Percentiles rank a stretch among this genome's conserved stretches.
Evolutionary conservation across 2,797 vertebrate genomes (phyloP).

Genomic region (Otolemur crassicaudatus): DNA sequence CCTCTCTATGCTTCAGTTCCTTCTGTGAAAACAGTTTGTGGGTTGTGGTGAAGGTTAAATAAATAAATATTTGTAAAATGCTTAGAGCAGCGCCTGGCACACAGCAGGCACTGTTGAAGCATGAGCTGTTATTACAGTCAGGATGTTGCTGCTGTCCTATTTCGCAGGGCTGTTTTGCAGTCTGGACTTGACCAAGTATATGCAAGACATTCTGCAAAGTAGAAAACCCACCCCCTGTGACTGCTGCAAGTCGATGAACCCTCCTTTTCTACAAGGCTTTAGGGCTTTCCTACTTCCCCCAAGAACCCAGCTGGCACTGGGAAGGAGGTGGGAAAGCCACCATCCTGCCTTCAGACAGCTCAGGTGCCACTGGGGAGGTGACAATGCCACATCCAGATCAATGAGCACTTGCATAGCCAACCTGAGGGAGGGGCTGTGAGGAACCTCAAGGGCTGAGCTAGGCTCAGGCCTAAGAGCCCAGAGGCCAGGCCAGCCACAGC

Average conservation of each 20-base stretch:
- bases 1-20: not conserved
- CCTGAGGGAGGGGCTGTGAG: not conserved
- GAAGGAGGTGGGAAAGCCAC: not conserved
- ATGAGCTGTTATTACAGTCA: not conserved
- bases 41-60: constrained; percentile 37
- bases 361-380: not conserved
- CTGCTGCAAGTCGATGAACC: not conserved
- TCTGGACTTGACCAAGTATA: not conserved
- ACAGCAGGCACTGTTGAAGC: not conserved
- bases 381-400: not conserved
- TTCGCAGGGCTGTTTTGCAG: not conserved
- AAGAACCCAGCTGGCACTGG: not conserved
- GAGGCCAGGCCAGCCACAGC: not conserved
- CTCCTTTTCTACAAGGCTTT: not conserved
- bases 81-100: constrained; percentile 12
- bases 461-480: not conserved
- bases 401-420: not conserved
- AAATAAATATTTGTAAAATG: constrained; percentile 51
- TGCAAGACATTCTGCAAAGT: not conserved
- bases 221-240: not conserved
- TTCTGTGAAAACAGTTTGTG: not conserved
- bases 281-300: not conserved
- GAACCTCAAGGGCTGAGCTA: not conserved
- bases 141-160: not conserved
- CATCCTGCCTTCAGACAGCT: not conserved